Evolutionary conservation across 2,113 vertebrate species (phyloP).

Genomic region (Tursiops truncatus): DNA sequence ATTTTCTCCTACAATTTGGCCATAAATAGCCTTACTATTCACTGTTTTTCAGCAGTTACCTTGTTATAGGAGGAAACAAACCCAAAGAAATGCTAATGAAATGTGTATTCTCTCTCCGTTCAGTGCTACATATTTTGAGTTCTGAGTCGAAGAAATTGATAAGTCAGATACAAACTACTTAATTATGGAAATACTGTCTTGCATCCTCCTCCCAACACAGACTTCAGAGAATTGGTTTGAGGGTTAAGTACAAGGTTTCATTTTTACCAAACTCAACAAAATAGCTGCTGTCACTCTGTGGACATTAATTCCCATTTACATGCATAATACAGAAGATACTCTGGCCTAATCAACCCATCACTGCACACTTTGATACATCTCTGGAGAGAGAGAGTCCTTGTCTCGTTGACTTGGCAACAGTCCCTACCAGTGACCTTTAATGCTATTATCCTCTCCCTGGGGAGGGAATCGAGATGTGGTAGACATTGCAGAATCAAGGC

Average conservation of each 20-base stretch:
- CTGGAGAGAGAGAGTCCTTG: neutral
- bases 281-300: neutral
- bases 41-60: slow-evolving; percentile 19
- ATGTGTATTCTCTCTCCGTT: neutral
- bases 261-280: slow-evolving; percentile 57
- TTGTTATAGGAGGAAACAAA: slow-evolving; percentile 20
- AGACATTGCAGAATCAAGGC: neutral
- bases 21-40: neutral
- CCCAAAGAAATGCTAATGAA: neutral
- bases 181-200: neutral
- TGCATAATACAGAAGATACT: neutral
- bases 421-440: slow-evolving; percentile 25
- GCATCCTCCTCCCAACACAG: neutral
- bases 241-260: neutral
- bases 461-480: neutral
- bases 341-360: slow-evolving; percentile 10
- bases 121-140: neutral
- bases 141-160: neutral
- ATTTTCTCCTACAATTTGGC: neutral
- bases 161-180: neutral
- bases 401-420: neutral
- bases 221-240: neutral
- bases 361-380: neutral
- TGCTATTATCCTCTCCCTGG: neutral
- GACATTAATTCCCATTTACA: slow-evolving; percentile 48